These are phyloP conservation scores for Botia kubotai DNA, from an alignment of 2,797 vertebrate species.

Conservation along the genomic window DNA sequence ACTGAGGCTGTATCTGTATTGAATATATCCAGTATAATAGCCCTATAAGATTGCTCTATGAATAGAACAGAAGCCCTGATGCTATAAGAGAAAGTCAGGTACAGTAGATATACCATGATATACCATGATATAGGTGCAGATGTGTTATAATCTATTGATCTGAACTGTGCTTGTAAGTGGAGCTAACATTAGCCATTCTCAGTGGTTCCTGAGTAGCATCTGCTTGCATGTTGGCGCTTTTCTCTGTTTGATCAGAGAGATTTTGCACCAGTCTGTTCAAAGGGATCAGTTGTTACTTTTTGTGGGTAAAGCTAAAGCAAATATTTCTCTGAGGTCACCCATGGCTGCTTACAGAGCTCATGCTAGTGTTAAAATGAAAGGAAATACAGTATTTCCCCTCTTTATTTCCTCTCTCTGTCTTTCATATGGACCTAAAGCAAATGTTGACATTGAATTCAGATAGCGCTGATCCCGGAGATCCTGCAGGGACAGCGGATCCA, in stretches of 20 bases:
- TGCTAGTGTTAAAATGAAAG: slow-evolving; percentile 61
- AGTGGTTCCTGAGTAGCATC: slow-evolving; percentile 47
- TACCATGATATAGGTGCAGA: slow-evolving; percentile 9
- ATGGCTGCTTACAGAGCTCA: slow-evolving; percentile 46
- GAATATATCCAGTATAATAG: slow-evolving; percentile 3
- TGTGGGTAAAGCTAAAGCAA: slow-evolving; percentile 62
- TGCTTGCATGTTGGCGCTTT: slow-evolving; percentile 51
- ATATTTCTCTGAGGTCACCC: slow-evolving; percentile 62
- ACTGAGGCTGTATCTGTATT: slow-evolving; percentile 14
- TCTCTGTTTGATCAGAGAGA: slow-evolving; percentile 61
- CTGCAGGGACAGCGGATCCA: slow-evolving; percentile 60
- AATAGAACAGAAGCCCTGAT: slow-evolving; percentile 34
- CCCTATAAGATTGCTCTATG: slow-evolving; percentile 21
- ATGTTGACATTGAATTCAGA: slow-evolving; percentile 65
- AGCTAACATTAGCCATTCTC: slow-evolving; percentile 31
- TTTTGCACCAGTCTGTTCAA: slow-evolving; percentile 61
- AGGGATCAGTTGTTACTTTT: slow-evolving; percentile 52
- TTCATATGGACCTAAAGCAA: slow-evolving; percentile 64
- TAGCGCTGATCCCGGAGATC: slow-evolving; percentile 52
- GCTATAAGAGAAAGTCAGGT: slow-evolving; percentile 34
- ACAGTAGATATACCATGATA: slow-evolving; percentile 20
- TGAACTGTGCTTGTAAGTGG: slow-evolving; percentile 47
- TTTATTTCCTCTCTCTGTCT: slow-evolving; percentile 60
- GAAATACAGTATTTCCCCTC: slow-evolving; percentile 63
- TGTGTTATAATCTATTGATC: slow-evolving; percentile 41